These are phyloP conservation scores for Syrmaticus mikado DNA, from an alignment of 2,113 vertebrate genomes.

Conservation along the genomic window DNA sequence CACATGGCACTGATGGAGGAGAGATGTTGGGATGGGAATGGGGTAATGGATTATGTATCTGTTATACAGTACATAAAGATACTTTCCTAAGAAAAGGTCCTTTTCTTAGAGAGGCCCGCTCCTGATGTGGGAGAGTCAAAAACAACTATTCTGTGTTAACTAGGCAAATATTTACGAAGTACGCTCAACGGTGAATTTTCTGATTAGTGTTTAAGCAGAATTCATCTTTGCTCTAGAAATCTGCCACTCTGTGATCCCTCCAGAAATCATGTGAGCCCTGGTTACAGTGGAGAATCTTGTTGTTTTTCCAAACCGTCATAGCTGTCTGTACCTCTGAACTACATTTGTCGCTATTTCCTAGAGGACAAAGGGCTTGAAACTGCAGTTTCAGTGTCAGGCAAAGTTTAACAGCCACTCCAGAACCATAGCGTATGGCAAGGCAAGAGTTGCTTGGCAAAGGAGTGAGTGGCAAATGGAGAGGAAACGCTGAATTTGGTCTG, in stretches of 20 bases:
- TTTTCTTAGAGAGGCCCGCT: constrained; percentile 19
- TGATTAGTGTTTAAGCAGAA: neutral
- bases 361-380: constrained; percentile 58
- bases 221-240: constrained; percentile 54
- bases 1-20: neutral
- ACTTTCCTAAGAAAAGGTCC: neutral
- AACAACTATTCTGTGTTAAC: neutral
- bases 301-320: neutral
- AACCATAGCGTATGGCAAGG: neutral
- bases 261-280: constrained; percentile 24
- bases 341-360: constrained; percentile 50
- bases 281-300: neutral
- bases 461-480: neutral
- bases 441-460: neutral
- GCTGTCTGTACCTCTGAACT: constrained; percentile 43
- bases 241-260: neutral
- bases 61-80: neutral
- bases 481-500: neutral
- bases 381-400: neutral
- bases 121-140: neutral
- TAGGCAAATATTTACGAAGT: constrained; percentile 33
- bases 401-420: neutral
- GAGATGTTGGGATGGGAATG: neutral
- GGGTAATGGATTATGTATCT: constrained; percentile 20
- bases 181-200: constrained; percentile 7